Evolutionary conservation across 2,797 vertebrate genomes (phyloP), one percentile per base, ranked within the genome.

Genomic region (Crenuchus spilurus): DNA sequence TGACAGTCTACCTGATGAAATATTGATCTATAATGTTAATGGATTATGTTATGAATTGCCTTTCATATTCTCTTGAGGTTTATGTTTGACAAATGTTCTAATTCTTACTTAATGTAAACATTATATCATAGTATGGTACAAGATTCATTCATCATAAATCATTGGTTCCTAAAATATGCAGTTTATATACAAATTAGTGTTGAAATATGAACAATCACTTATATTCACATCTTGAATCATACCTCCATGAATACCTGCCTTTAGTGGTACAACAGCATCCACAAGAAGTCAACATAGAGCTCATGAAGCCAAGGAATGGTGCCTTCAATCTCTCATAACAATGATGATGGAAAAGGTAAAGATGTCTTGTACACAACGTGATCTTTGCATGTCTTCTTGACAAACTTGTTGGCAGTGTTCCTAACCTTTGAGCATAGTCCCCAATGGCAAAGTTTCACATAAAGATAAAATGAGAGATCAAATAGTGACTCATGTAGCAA

Each of bases 101-200:
- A 68, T 24, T 9, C 69, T 49, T 64, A 14, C 79, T 81, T 77
- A 79, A 77, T 69, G 77, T 51, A 80, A 72, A 74, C 65, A 54
- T 49, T 18, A 54, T 22, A 62, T 18, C 9, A 55, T 62, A 67
- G 57, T 41, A 74, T 46, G 78, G 42, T 37, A 2, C 0, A 63
- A n/a, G n/a, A n/a, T n/a, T 26, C 16, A 22, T 64, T 74, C 60
- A 74, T n/a, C n/a, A 13, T 57, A 31, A 41, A 60, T 24, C 16
- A 4, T 31, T 18, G 26, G 4, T 8, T 44, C 14, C 6, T 62
- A 62, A 42, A 31, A 51, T 26, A 8, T 22, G 1, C 13, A 42
- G 5, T 10, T 46, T 5, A 48, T 20, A 26, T 64, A 31, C 42
- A 64, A 31, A 31, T 18, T 49, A 52, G 31, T 35, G 48, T 24